Conservation (phyloP, 1,140 invertebrate species). For the Diabrotica undecimpunctata region DNA sequence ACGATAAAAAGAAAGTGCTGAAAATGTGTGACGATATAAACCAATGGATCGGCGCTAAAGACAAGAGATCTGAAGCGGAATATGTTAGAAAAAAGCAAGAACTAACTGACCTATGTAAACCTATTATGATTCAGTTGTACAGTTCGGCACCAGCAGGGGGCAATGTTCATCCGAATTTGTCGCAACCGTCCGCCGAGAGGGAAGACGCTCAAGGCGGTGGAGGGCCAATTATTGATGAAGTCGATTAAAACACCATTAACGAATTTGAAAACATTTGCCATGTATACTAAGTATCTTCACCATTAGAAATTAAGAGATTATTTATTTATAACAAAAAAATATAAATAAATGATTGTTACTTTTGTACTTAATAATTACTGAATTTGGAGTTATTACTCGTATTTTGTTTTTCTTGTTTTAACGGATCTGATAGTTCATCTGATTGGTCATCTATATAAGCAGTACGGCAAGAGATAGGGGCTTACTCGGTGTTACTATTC, state of each 20-base stretch:
- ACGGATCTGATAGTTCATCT: too few species aligned
- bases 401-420: too few species aligned
- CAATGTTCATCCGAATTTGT: constrained; percentile 34
- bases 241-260: constrained; percentile 53
- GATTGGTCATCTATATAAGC: too few species aligned
- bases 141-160: constrained; percentile 19
- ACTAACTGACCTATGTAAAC: constrained; percentile 51
- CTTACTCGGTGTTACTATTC: too few species aligned
- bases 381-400: too few species aligned
- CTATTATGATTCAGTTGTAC: constrained; percentile 52
- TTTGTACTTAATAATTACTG: too few species aligned
- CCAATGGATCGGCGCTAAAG: constrained; percentile 65
- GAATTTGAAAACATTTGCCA: background rate
- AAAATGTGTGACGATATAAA: constrained; percentile 53
- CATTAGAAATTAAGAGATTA: too few species aligned
- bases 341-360: too few species aligned
- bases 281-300: background rate
- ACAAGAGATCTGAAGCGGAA: constrained; percentile 56
- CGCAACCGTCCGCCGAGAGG: constrained; percentile 46
- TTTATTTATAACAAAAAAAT: too few species aligned
- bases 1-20: constrained; percentile 47
- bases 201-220: constrained; percentile 35
- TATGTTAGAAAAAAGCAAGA: constrained; percentile 57
- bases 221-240: constrained; percentile 67
- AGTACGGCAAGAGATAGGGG: too few species aligned